Conservation (phyloP, 2,888 invertebrate species). For the Tolmerus cingulatus region DNA sequence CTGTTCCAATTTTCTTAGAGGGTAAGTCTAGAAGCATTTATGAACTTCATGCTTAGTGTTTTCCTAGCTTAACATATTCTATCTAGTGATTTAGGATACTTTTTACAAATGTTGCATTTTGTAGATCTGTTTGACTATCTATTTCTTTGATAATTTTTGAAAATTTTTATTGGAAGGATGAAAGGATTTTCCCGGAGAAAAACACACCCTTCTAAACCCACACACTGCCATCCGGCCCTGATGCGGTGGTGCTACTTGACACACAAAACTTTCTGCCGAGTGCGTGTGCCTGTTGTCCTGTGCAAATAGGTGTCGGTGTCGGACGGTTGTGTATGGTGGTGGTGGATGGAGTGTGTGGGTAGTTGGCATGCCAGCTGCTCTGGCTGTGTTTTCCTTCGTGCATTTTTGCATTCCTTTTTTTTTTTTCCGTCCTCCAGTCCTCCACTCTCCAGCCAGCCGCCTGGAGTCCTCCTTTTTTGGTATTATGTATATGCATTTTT, state of each 20-base stretch:
- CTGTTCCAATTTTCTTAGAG: slow-evolving; percentile 49
- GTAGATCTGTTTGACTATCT: background rate
- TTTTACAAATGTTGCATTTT: background rate
- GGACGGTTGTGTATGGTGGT: background rate
- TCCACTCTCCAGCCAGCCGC: background rate
- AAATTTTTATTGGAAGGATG: background rate
- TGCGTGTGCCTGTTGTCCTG: slow-evolving; percentile 28
- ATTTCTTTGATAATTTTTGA: background rate
- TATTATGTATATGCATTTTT: background rate
- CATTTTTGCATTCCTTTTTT: slow-evolving; percentile 24
- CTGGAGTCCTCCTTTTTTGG: background rate
- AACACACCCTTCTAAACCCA: slow-evolving; percentile 47
- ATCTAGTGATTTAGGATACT: background rate
- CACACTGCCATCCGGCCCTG: slow-evolving; percentile 40
- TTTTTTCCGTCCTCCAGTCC: too few relatives aligned
- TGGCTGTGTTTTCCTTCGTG: slow-evolving; percentile 11
- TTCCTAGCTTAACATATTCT: background rate
- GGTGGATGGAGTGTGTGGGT: slow-evolving; percentile 12
- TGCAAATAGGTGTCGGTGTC: slow-evolving; percentile 16
- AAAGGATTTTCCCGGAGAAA: slow-evolving; percentile 37
- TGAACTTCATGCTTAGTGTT: background rate
- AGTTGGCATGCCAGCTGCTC: slow-evolving; percentile 24
- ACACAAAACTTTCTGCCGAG: slow-evolving; percentile 35
- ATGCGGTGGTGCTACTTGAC: slow-evolving; percentile 26
- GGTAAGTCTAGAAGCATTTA: slow-evolving; percentile 42